Percentiles rank a stretch among this genome's conserved stretches.
Evolutionary conservation across 2,797 vertebrate genomes (phyloP).

Genomic region (Sebastes goodei): DNA sequence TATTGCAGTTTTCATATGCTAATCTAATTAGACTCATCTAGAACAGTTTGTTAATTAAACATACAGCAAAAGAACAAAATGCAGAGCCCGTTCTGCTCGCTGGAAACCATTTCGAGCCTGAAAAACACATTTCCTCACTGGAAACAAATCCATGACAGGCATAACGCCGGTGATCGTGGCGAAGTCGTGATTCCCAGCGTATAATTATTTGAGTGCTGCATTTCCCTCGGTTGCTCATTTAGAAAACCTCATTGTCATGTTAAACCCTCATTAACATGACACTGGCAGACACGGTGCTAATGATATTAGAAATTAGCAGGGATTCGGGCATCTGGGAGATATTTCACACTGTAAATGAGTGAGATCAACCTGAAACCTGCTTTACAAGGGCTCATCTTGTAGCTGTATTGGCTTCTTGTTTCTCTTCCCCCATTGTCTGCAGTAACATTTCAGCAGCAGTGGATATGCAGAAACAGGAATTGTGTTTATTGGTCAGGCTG

Average conservation of each 20-base stretch:
- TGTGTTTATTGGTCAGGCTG: not conserved
- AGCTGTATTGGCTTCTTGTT: not conserved
- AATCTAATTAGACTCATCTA: constrained; percentile 61
- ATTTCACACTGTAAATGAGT: constrained; percentile 34
- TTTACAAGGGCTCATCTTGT: constrained; percentile 10
- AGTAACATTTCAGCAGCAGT: not conserved
- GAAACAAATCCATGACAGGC: constrained; percentile 41
- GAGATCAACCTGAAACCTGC: constrained; percentile 25
- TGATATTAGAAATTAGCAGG: constrained; percentile 73
- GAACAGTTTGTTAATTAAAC: constrained; percentile 64
- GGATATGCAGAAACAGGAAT: not conserved
- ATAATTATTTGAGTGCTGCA: constrained; percentile 57
- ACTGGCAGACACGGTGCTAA: constrained; percentile 77
- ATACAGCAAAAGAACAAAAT: constrained; percentile 39
- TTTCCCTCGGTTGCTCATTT: constrained; percentile 71
- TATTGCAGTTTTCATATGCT: constrained; percentile 49
- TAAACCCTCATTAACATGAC: constrained; percentile 80
- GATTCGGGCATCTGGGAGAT: constrained; percentile 57
- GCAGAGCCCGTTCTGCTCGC: constrained; percentile 17
- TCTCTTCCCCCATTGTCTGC: not conserved
- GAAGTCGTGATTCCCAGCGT: constrained; percentile 9
- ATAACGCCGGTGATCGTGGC: constrained; percentile 10
- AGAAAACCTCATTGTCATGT: constrained; percentile 75
- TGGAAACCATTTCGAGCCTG: constrained; percentile 27
- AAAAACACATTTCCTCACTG: constrained; percentile 36